Base-by-base conservation (phyloP, 2,888 invertebrate genomes). In the Kuschelorhynchus macadamiae region DNA sequence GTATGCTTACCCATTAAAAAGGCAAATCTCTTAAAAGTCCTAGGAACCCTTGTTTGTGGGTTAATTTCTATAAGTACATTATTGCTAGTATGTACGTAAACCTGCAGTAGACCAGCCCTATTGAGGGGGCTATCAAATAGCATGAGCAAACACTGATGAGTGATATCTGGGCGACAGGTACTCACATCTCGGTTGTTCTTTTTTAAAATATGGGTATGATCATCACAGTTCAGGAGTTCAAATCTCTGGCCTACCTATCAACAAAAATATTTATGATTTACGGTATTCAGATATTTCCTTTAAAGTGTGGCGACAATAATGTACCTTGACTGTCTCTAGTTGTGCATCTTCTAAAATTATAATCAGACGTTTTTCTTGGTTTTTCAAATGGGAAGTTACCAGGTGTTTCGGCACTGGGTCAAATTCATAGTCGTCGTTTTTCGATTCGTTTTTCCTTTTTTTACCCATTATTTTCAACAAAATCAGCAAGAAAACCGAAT, bases 81-180 rank as follows among this genome's bases (percentile, higher is more conserved):
- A 79, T 93, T 94, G 78, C 92, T 93, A 3, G 97, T 97, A 77
- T 93, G 94, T 60, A 97, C 87, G 79, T 96, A 97, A 1, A 98
- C 96, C 88, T 98, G 98, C n/a, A 99, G 85, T 14, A 97, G 86
- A 0, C 97, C 98, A 44, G 98, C 97, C 76, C 98, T 88, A 82
- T 99, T 99, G 41, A 99, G 85, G 0, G 99, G 99, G 69, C 97
- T 97, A 82, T 99, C 98, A 86, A 98, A 91, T 49, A 99, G 86
- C 97, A 98, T 99, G 0, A 99, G 86, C 12, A 99, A 86, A 81
- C 98, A 98, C 83, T 98, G 98, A 83, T 99, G 98, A 0, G 95
- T 90, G 69, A 99, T 99, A 80, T 99, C 99, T 0, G 99, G 99
- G 25, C 99, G 87, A 79, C 95, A 96, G 1, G 92, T 89, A 0